Evolutionary conservation across 1,140 invertebrate species (phyloP).

Genomic region (Pseudachorutes palmiensis): DNA sequence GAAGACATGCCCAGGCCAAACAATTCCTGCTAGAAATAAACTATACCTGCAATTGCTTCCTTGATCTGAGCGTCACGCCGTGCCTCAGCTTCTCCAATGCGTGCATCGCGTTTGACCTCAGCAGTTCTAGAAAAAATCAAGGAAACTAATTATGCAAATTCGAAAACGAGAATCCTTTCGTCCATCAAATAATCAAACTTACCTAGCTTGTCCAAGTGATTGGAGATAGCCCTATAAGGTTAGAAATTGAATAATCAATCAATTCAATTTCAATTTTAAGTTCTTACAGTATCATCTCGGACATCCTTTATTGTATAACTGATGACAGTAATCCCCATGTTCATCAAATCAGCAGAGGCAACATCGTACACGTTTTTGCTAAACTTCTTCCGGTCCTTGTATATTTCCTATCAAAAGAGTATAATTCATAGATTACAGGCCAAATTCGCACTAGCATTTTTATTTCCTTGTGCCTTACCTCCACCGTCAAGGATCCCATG

Average conservation of each 20-base stretch:
- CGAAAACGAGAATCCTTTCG: not conserved
- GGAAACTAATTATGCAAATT: not conserved
- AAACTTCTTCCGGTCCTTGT: slow-evolving; percentile 97
- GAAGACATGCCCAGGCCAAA: too few species aligned
- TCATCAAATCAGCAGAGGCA: slow-evolving; percentile 87
- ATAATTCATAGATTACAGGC: slow-evolving; percentile 1
- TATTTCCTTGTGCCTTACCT: slow-evolving; percentile 49
- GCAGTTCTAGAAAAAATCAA: slow-evolving; percentile 57
- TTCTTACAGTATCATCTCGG: slow-evolving; percentile 83
- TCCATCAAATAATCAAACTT: not conserved
- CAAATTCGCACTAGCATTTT: not conserved
- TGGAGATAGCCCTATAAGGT: slow-evolving; percentile 81
- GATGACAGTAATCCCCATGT: slow-evolving; percentile 97
- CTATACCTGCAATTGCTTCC: slow-evolving; percentile 70
- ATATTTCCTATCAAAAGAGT: slow-evolving; percentile 66
- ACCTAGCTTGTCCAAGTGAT: slow-evolving; percentile 79
- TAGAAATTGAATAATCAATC: too few species aligned
- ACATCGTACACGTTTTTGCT: slow-evolving; percentile 94
- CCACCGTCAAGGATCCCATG: slow-evolving; percentile 98
- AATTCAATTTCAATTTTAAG: slow-evolving; percentile 8
- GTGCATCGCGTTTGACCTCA: slow-evolving; percentile 90
- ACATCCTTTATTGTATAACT: slow-evolving; percentile 97
- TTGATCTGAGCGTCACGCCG: slow-evolving; percentile 77
- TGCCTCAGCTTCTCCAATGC: slow-evolving; percentile 93
- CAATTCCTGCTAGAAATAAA: too few species aligned